Base-by-base conservation (phyloP, 2,797 vertebrate genomes). In the Pteropus rufus region DNA sequence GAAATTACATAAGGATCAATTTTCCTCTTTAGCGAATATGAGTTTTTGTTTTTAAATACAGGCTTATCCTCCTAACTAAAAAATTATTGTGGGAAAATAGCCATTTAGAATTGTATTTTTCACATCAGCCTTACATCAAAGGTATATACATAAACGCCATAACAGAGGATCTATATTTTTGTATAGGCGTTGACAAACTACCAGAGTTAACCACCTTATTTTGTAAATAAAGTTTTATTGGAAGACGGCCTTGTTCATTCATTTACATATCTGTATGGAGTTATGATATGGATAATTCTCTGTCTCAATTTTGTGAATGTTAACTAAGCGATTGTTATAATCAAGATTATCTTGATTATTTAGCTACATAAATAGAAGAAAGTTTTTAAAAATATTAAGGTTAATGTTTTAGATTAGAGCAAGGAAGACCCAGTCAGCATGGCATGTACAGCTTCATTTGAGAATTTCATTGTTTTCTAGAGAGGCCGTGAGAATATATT, bases 151-250 rank as follows among this genome's bases (percentile, higher is more conserved):
- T 49, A 94, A 84, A 72, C 64, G 56, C 60, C 4, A 60, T 64
- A 73, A 62, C n/a, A 89, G 41, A 36, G 7, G 19, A 76, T 64
- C 52, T 69, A 0, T 93, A 39, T 91, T 93, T 96, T 91, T 93
- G 34, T 58, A 52, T 67, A 49, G 52, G n/a, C 36, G 34, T 64
- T 46, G 26, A 26, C 46, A 65, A 24, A 89, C 62, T 36, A 72
- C 67, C 5, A 46, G 72, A 65, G 62, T 86, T 44, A 15, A 12
- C 69, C 16, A 75, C 49, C 56, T 73, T 58, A 52, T 93, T 94
- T 89, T 72, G 18, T 88, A 88, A 76, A 76, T 91, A 76, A 93
- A 89, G 26, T 82, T 91, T 88, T 88, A 64, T 82, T 82, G 36
- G 29, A 91, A 91, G 26, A 58, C 21, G 77, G 31, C 31, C 41